A percentile compares a stretch with the other conserved stretches of the same genome.
These are phyloP conservation scores for Halcyon badia DNA, from an alignment of 2,797 vertebrate genomes.

Conservation along the genomic window DNA sequence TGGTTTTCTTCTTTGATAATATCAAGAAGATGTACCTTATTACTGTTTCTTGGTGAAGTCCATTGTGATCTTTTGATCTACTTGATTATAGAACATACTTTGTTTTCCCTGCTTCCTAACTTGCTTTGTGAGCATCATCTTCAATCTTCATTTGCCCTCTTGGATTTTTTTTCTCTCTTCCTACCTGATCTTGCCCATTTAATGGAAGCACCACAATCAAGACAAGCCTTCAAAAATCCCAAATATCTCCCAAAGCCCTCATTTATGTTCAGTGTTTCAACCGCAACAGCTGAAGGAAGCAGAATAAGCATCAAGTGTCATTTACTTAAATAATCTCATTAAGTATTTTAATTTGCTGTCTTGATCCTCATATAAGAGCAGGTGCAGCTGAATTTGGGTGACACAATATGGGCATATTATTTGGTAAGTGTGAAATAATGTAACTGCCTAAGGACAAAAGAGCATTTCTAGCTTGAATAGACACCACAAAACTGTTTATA, in stretches of 20 bases:
- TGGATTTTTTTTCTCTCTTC: rapidly evolving
- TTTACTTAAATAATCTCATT: slow-evolving; percentile 14
- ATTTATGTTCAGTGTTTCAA: neutral
- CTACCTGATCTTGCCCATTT: neutral
- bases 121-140: neutral
- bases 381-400: slow-evolving; percentile 27
- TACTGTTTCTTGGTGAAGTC: neutral
- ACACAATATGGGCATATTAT: neutral
- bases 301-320: neutral
- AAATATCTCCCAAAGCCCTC: neutral
- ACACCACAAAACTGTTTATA: neutral
- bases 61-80: neutral
- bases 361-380: slow-evolving; percentile 18
- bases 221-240: neutral
- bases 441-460: neutral
- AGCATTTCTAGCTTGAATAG: slow-evolving; percentile 9
- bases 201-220: neutral
- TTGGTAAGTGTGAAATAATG: slow-evolving; percentile 56
- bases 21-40: neutral
- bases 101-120: neutral
- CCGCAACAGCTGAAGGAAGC: neutral
- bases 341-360: slow-evolving; percentile 53
- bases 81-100: neutral
- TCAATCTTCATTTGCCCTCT: rapidly evolving
- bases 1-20: neutral